phyloP scores from a whole-genome alignment of 1,140 invertebrate genomes.

The Scylla paramamosain region DNA sequence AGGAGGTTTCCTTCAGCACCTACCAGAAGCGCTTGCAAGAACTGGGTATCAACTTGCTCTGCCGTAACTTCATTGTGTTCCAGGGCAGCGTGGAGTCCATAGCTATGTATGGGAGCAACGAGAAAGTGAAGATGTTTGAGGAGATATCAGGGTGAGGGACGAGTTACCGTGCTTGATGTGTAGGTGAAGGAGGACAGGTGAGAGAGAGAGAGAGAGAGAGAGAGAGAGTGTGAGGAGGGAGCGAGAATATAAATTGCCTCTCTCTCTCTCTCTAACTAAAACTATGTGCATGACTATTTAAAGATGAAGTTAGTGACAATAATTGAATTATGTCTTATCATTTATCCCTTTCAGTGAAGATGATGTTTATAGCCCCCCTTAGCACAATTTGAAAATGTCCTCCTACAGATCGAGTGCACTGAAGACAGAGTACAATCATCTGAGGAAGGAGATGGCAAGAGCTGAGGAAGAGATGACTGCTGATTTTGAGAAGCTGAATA shows the following conservation, averaged over 20 bases:
- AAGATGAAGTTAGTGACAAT: too few species aligned
- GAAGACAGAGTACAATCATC: neutral
- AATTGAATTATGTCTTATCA: too few species aligned
- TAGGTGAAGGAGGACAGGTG: neutral
- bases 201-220: neutral
- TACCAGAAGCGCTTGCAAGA: neutral
- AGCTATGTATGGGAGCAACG: neutral
- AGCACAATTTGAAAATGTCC: neutral
- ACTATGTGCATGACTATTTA: too few species aligned
- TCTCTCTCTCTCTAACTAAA: too few species aligned
- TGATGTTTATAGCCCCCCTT: too few species aligned
- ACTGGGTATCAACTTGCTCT: neutral
- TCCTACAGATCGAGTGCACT: neutral
- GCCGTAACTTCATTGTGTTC: neutral
- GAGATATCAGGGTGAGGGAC: neutral
- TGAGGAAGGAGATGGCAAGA: neutral
- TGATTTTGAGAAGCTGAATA: neutral
- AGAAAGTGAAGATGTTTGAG: neutral
- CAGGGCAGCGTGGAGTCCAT: neutral
- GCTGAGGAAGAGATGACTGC: neutral
- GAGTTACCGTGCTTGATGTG: too few species aligned
- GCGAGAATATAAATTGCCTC: too few species aligned
- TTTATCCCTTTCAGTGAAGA: too few species aligned
- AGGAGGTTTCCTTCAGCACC: neutral
- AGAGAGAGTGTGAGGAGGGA: too few species aligned